phyloP scores from a whole-genome alignment of 2,113 vertebrate species.

The Charina bottae region DNA sequence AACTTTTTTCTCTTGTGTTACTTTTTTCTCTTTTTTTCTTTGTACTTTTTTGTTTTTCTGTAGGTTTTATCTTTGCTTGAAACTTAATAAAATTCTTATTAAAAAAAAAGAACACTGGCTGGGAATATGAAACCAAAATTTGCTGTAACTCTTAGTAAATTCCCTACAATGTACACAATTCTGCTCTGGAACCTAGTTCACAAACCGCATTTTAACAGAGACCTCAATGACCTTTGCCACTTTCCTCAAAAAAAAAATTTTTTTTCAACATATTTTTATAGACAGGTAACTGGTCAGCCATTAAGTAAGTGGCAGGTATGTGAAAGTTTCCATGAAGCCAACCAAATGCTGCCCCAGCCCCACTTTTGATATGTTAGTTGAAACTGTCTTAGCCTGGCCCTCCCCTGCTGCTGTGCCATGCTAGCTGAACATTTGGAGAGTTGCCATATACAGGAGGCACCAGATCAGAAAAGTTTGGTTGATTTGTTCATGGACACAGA shows the following conservation, averaged over 20 bases:
- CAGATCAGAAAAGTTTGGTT: too few relatives aligned
- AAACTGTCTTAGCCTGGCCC: too few relatives aligned
- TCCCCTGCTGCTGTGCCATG: too few relatives aligned
- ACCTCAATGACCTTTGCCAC: neutral
- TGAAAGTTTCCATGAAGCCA: neutral
- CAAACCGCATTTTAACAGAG: neutral
- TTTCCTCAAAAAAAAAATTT: neutral
- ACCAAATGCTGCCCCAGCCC: too few relatives aligned
- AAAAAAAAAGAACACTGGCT: neutral
- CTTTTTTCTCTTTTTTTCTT: too few relatives aligned
- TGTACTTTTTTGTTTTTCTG: too few relatives aligned
- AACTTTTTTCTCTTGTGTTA: too few relatives aligned
- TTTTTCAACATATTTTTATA: neutral
- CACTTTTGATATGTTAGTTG: too few relatives aligned
- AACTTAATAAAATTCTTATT: too few relatives aligned
- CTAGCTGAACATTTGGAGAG: too few relatives aligned
- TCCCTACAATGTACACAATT: neutral
- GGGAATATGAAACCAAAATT: neutral
- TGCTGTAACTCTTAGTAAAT: neutral
- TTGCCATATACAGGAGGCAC: too few relatives aligned
- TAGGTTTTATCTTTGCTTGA: too few relatives aligned
- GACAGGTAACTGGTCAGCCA: neutral
- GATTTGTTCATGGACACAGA: neutral
- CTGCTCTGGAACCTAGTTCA: neutral
- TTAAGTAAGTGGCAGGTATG: neutral